phyloP scores from a whole-genome alignment of 2,888 invertebrate genomes.

The Stictocephala bisonia region DNA sequence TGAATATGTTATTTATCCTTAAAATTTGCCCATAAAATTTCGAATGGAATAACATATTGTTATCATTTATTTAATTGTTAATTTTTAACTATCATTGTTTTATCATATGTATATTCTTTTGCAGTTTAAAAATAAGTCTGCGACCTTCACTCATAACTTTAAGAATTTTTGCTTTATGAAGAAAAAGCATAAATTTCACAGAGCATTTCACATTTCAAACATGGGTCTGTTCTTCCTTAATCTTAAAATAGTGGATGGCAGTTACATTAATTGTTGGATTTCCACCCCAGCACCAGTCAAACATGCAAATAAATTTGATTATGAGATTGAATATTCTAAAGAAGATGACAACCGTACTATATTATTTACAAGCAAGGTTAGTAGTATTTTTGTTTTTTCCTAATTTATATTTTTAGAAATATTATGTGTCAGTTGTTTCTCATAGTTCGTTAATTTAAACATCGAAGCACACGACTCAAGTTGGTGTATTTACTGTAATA shows the following conservation, averaged over 20 bases:
- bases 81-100: no score
- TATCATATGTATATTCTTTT: no score
- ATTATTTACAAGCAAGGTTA: background rate
- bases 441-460: no score
- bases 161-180: slow-evolving; percentile 17
- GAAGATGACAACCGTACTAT: background rate
- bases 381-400: no score
- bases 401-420: no score
- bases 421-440: no score
- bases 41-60: no score
- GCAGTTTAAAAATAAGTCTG: slow-evolving; percentile 13
- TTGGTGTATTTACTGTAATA: no score
- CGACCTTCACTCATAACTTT: slow-evolving; percentile 23
- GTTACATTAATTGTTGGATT: slow-evolving; percentile 19
- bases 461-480: no score
- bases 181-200: background rate
- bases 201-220: slow-evolving; percentile 10
- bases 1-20: no score
- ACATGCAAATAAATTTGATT: background rate
- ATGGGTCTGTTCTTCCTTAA: slow-evolving; percentile 22
- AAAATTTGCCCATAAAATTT: no score
- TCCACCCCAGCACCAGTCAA: background rate
- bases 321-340: slow-evolving; percentile 4
- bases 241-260: background rate
- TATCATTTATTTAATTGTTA: no score